Base-by-base conservation (phyloP, 2,113 vertebrate species). In the Ellobius talpinus region DNA sequence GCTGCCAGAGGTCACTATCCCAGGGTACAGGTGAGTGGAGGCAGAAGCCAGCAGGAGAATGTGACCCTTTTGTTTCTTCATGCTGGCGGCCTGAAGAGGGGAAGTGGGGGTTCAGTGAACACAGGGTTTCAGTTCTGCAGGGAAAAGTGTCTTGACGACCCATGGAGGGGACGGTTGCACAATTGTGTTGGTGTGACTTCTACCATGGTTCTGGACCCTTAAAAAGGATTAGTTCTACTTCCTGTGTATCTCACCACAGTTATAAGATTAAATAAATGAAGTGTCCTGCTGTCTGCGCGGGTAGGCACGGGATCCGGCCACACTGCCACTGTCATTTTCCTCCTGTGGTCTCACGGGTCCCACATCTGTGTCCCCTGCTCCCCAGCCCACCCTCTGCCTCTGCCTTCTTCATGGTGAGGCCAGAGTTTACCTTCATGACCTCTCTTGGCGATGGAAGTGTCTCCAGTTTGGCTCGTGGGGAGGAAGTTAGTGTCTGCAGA, bases 91-190 rank as follows among this genome's bases (percentile, higher is more conserved):
- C 55, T 17, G 13, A 2, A 33, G 58, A n/a, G 7, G 0, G 12
- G 16, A n/a, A 4, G 42, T 12, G 16, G 89, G 36, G 63, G 31
- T 65, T 45, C 24, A 50, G 4, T 1, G 58, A 26, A 7, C 21
- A 47, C 36, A 6, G 88, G 26, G n/a, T 68, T 74, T 61, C 33
- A 0, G 21, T 77, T 66, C 33, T 52, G 29, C 36, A 89, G n/a
- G 78, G 61, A 0, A 19, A 61, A 17, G 26, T 58, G 31, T 31
- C 29, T 26, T 66, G 42, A 42, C 52, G 82, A 7, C 19, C 13
- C 84, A 7, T 1, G 2, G n/a, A 14, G 26, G 76, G 7, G 16
- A n/a, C 0, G 12, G 52, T 2, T 42, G 33, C 3, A 0, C 5
- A 72, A 4, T 29, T 5, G 0, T 2, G 8, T 19, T 12, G 66